Conservation (phyloP, 1,140 invertebrate genomes). For the Dendroctonus ponderosae region DNA sequence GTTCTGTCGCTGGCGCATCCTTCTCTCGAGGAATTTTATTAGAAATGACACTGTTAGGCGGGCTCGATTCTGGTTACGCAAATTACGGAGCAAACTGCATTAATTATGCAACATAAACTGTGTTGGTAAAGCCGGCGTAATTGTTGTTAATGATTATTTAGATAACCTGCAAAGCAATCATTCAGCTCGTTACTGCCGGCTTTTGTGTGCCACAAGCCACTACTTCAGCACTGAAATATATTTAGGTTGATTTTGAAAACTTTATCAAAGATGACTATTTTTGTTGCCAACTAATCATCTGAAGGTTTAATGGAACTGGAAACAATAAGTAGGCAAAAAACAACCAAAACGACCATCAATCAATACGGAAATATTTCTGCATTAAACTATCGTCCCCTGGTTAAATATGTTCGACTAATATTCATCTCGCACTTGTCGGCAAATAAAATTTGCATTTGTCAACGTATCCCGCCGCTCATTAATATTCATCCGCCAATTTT, state of each 20-base stretch:
- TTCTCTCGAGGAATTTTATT: conserved; percentile 9
- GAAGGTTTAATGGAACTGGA: too few relatives aligned
- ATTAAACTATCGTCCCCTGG: background rate
- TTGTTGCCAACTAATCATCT: too few relatives aligned
- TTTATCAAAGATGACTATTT: too few relatives aligned
- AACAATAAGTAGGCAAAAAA: too few relatives aligned
- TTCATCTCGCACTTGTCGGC: conserved; percentile 11
- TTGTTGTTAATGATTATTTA: conserved; percentile 5
- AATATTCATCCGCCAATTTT: conserved; percentile 24
- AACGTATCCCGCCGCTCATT: conserved; percentile 23
- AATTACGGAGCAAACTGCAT: conserved; percentile 13
- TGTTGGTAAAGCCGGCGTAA: background rate
- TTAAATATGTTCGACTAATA: background rate
- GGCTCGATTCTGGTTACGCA: conserved; percentile 4
- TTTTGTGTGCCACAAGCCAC: too few relatives aligned
- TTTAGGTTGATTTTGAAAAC: too few relatives aligned
- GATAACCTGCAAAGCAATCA: background rate
- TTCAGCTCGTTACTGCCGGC: too few relatives aligned
- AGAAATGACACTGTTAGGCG: conserved; percentile 15
- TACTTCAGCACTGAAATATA: too few relatives aligned
- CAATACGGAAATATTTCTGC: background rate
- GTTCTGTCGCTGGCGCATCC: conserved; percentile 14
- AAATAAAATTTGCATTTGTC: conserved; percentile 27
- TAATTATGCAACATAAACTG: conserved; percentile 2
- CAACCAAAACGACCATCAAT: background rate